A percentile compares a stretch with the other conserved stretches of the same genome.
Evolutionary conservation across 2,888 invertebrate genomes (phyloP).

Genomic region (Synergus itoensis): DNA sequence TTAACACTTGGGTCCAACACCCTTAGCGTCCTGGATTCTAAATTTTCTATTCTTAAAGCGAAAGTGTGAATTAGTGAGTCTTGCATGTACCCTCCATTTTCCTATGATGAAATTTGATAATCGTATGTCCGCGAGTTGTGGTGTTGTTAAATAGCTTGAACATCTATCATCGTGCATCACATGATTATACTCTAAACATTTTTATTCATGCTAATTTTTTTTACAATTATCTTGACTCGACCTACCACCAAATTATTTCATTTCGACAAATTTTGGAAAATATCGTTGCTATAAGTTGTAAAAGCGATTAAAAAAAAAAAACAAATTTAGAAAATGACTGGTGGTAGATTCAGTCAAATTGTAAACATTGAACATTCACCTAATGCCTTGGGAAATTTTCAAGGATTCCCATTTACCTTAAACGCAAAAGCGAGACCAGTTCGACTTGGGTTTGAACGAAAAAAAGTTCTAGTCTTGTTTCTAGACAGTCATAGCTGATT

Average conservation of each 20-base stretch:
- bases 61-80: too few species aligned
- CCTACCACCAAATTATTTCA: constrained; percentile 58
- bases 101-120: background rate
- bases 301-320: background rate
- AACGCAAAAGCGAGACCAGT: constrained; percentile 64
- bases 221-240: constrained; percentile 57
- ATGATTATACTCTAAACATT: constrained; percentile 49
- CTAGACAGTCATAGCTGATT: constrained; percentile 64
- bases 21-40: too few species aligned
- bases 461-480: constrained; percentile 58
- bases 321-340: background rate
- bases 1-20: too few species aligned
- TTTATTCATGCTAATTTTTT: constrained; percentile 58
- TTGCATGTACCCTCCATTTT: background rate
- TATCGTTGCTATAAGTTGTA: background rate
- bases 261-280: background rate
- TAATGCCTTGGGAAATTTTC: constrained; percentile 59
- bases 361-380: constrained; percentile 64
- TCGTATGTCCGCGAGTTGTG: constrained; percentile 59
- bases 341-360: constrained; percentile 21
- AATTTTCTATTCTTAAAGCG: too few species aligned
- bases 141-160: constrained; percentile 59
- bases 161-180: constrained; percentile 66
- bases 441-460: constrained; percentile 61
- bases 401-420: constrained; percentile 67